These are phyloP conservation scores for Xanthia togata DNA, from an alignment of 2,888 invertebrate species.

Conservation along the genomic window DNA sequence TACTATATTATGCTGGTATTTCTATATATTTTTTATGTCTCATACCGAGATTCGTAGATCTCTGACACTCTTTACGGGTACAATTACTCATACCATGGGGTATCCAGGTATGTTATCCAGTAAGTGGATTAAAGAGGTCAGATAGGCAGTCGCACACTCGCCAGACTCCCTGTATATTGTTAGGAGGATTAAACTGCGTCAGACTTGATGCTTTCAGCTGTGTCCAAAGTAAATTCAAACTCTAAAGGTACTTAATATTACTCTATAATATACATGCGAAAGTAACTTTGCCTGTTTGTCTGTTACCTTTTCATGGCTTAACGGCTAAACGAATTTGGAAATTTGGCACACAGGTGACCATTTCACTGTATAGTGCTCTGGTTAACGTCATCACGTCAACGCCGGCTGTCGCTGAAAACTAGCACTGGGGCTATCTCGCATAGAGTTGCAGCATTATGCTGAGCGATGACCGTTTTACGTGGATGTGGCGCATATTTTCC, in stretches of 20 bases:
- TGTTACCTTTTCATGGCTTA: too few species aligned
- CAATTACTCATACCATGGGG: not conserved
- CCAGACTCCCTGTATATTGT: not conserved
- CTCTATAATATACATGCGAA: too few species aligned
- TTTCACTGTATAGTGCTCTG: too few species aligned
- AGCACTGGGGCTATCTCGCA: too few species aligned
- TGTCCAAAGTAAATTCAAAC: not conserved
- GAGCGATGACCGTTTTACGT: too few species aligned
- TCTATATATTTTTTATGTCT: not conserved
- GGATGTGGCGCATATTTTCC: too few species aligned
- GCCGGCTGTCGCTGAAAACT: too few species aligned
- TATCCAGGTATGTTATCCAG: too few species aligned
- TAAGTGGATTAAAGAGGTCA: not conserved
- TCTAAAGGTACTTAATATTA: not conserved
- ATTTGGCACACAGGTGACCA: not conserved
- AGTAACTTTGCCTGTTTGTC: not conserved
- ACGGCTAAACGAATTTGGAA: not conserved
- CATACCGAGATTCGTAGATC: not conserved
- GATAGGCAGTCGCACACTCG: not conserved
- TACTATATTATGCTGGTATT: not conserved
- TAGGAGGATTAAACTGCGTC: not conserved
- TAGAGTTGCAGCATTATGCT: too few species aligned
- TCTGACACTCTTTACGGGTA: not conserved
- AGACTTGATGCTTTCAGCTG: not conserved
- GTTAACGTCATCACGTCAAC: too few species aligned